Evolutionary conservation across 2,797 vertebrate species (phyloP).

Genomic region (Anableps anableps): DNA sequence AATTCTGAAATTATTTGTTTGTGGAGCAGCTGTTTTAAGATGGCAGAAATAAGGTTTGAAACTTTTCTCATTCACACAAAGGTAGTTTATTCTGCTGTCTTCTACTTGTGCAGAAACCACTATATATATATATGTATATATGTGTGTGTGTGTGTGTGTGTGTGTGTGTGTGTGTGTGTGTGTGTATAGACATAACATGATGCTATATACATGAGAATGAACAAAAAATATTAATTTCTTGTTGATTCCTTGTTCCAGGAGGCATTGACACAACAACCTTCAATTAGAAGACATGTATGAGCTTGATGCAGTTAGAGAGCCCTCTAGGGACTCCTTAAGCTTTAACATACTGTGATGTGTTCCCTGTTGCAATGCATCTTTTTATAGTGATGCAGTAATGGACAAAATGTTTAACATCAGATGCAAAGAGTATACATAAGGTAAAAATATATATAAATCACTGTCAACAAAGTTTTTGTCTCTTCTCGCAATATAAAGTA

Average conservation of each 20-base stretch:
- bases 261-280: neutral
- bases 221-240: neutral
- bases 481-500: slow-evolving; percentile 27
- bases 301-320: neutral
- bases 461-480: slow-evolving; percentile 10
- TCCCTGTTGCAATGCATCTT: slow-evolving; percentile 8
- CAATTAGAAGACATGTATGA: slow-evolving; percentile 28
- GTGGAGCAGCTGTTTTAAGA: neutral
- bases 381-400: neutral
- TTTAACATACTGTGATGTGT: slow-evolving; percentile 2
- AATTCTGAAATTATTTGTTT: neutral
- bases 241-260: slow-evolving; percentile 4
- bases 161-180: too few relatives aligned
- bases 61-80: neutral
- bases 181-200: neutral
- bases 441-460: slow-evolving; percentile 1
- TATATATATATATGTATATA: too few relatives aligned
- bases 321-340: slow-evolving; percentile 9
- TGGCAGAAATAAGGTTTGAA: neutral
- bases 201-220: neutral
- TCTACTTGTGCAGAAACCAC: neutral
- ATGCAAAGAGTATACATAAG: slow-evolving; percentile 7
- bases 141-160: too few relatives aligned
- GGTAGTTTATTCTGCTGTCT: neutral
- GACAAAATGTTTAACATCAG: slow-evolving; percentile 3